These are phyloP conservation scores for Fistularia tabacaria DNA, from an alignment of 2,797 vertebrate species.

Conservation along the genomic window DNA sequence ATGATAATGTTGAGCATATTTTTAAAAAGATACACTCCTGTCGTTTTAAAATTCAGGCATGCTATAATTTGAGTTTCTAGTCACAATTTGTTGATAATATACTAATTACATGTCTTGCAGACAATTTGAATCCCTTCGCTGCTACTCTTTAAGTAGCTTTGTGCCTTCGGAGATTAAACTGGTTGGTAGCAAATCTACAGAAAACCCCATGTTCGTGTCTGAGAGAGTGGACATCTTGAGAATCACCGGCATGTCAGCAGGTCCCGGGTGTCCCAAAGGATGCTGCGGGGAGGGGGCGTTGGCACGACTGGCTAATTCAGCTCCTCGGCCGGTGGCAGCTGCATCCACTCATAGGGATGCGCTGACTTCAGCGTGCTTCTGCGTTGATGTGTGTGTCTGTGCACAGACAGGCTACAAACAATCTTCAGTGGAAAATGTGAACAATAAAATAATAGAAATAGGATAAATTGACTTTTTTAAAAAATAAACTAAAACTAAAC, in stretches of 20 bases:
- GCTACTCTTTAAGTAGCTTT: not conserved
- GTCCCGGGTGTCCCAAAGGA: constrained; percentile 19
- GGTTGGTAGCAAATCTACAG: not conserved
- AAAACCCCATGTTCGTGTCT: constrained; percentile 12
- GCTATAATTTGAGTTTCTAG: no score
- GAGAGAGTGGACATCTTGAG: constrained; percentile 13
- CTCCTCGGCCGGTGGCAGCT: constrained; percentile 46
- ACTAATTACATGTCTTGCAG: no score
- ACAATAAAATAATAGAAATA: no score
- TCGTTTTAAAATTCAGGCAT: no score
- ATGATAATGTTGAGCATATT: no score
- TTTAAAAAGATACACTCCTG: no score
- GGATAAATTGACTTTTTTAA: no score
- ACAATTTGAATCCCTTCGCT: no score
- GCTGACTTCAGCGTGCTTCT: constrained; percentile 43
- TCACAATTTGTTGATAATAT: no score
- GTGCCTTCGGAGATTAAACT: not conserved
- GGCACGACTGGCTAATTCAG: constrained; percentile 10
- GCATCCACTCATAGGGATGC: constrained; percentile 40
- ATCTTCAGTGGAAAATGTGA: no score
- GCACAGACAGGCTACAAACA: no score
- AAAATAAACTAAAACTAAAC: no score
- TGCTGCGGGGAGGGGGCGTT: constrained; percentile 15
- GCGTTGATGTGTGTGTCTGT: not conserved
- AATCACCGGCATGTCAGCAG: constrained; percentile 26